Base-by-base conservation (phyloP, 2,888 invertebrate species). In the Philereme vetulata region DNA sequence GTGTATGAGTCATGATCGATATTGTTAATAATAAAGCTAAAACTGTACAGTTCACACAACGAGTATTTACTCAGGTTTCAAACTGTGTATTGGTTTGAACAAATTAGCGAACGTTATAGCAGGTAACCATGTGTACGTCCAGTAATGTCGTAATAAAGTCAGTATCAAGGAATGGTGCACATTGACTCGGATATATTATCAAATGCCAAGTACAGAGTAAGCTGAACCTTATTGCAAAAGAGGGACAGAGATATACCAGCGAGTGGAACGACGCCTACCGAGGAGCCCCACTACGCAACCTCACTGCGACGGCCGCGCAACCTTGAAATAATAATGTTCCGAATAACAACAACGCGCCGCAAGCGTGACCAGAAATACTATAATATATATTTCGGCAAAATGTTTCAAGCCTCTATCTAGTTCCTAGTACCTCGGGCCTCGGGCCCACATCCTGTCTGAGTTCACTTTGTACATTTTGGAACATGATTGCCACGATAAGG, bases 261-360 rank as follows among this genome's bases (percentile, higher is more conserved):
- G n/a, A n/a, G 84, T 82, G 75, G 84, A 85, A 84, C 86, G 85
- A 85, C 90, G 91, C 89, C 90, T 87, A 87, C 85, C 88, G 90
- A 86, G 88, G 91, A 90, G 90, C 90, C 90, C 90, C 91, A 89
- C 91, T 88, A 86, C 89, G 90, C 89, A 90, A 90, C 88, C 86
- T 90, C 88, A 88, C 86, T 85, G 90, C 89, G 90, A 85, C 91
- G 89, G 86, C 88, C 88, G 86, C 84, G 84, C 91, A 91, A 92
- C 92, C 92, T 92, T 92, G 92, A 92, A 92, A 92, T 91, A 91
- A 91, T 91, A 92, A 92, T 92, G 92, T 90, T 88, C 88, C 85
- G 91, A 90, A 92, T 91, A 92, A 86, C 87, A 88, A 90, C 90
- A 91, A 88, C 90, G 90, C 88, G 90, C 88, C 86, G 86, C 86